Evolutionary conservation across 2,888 invertebrate species (phyloP).

Genomic region (Nemotelus pantherinus): DNA sequence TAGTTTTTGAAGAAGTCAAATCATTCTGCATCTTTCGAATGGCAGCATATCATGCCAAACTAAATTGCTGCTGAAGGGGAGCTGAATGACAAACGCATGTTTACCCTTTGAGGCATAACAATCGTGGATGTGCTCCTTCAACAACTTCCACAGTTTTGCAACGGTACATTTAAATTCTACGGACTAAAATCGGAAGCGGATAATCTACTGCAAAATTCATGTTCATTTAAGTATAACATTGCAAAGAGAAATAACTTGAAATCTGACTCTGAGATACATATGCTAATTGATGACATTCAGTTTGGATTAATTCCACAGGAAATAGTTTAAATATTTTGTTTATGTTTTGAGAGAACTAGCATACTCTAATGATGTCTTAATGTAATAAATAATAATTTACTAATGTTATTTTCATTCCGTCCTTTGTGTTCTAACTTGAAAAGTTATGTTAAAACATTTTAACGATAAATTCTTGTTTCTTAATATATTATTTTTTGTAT

Average conservation of each 20-base stretch:
- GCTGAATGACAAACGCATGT: no score
- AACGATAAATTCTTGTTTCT: conserved; percentile 21
- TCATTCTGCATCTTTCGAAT: no score
- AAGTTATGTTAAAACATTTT: conserved; percentile 26
- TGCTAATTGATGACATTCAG: not conserved
- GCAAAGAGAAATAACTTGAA: conserved; percentile 35
- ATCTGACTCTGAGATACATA: conserved; percentile 6
- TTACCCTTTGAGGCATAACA: no score
- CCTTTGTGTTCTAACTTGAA: conserved; percentile 22
- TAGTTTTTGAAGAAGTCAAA: no score
- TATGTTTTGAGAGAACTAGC: conserved; percentile 26
- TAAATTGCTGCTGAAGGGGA: no score
- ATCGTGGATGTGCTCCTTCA: no score
- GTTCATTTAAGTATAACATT: not conserved
- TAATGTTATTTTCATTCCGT: conserved; percentile 33
- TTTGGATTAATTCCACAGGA: conserved; percentile 11
- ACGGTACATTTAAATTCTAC: no score
- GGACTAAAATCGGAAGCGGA: no score
- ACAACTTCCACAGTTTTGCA: no score
- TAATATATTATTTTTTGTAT: conserved; percentile 37
- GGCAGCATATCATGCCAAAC: no score
- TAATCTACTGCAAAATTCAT: no score
- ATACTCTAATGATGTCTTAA: conserved; percentile 7
- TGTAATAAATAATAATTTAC: conserved; percentile 40
- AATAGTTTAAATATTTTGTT: conserved; percentile 22